A percentile compares a stretch with the other conserved stretches of the same genome.
phyloP scores from a whole-genome alignment of 2,797 vertebrate genomes.

The Bovichtus variegatus region DNA sequence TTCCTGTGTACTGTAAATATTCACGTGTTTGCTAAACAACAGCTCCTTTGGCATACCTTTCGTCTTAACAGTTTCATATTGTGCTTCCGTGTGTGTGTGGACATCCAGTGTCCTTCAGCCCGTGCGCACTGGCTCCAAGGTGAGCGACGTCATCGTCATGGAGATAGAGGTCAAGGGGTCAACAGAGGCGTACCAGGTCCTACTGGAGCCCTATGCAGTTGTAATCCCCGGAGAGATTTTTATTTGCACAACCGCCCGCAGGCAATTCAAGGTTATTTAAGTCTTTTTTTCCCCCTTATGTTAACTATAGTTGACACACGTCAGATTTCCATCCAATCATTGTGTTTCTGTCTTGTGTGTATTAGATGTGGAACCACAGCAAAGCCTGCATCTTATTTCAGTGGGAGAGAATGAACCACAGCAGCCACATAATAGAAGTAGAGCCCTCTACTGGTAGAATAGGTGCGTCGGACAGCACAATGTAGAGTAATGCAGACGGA shows the following conservation, averaged over 20 bases:
- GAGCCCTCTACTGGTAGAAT: slow-evolving; percentile 88
- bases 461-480: slow-evolving; percentile 81
- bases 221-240: slow-evolving; percentile 90
- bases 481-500: background rate
- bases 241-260: slow-evolving; percentile 83
- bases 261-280: slow-evolving; percentile 86
- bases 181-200: slow-evolving; percentile 87
- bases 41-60: background rate
- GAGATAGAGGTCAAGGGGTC: slow-evolving; percentile 93
- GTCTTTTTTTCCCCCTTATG: background rate
- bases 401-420: slow-evolving; percentile 85
- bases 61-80: too few relatives aligned
- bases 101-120: slow-evolving; percentile 64
- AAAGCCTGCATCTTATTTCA: slow-evolving; percentile 87
- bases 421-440: slow-evolving; percentile 88
- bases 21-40: too few relatives aligned
- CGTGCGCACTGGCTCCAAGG: slow-evolving; percentile 51
- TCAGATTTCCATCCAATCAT: background rate
- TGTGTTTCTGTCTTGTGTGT: slow-evolving; percentile 18
- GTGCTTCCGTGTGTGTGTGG: background rate
- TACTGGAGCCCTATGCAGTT: slow-evolving; percentile 91
- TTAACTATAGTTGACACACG: background rate
- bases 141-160: slow-evolving; percentile 85
- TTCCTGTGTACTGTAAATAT: background rate
- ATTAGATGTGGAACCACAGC: slow-evolving; percentile 97